Evolutionary conservation across 1,140 invertebrate species (phyloP).

Genomic region (Drosophila repleta): DNA sequence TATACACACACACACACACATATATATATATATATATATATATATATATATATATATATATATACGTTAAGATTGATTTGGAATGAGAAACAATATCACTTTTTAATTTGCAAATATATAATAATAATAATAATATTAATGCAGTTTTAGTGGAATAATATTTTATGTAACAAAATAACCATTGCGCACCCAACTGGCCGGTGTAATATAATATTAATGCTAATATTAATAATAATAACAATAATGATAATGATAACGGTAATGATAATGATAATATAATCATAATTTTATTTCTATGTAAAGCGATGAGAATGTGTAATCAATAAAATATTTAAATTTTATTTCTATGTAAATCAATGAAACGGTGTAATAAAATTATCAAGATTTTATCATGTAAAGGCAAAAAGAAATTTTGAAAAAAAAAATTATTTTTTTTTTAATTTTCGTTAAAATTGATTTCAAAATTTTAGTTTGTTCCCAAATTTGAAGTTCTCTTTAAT

Average conservation of each 20-base stretch:
- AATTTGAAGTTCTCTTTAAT: background rate
- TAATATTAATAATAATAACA: slow-evolving; percentile 33
- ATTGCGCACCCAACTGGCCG: slow-evolving; percentile 18
- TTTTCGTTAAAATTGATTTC: background rate
- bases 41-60: slow-evolving; percentile 6
- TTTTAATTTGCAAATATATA: slow-evolving; percentile 53
- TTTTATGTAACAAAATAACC: slow-evolving; percentile 31
- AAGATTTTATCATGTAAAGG: background rate
- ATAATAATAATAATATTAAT: no score
- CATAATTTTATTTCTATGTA: slow-evolving; percentile 38
- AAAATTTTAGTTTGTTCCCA: background rate
- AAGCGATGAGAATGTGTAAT: slow-evolving; percentile 30
- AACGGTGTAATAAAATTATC: slow-evolving; percentile 2
- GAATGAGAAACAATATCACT: slow-evolving; percentile 16
- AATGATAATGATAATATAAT: slow-evolving; percentile 31
- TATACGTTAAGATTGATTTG: slow-evolving; percentile 18
- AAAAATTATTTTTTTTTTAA: background rate
- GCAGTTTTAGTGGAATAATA: slow-evolving; percentile 45
- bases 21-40: slow-evolving; percentile 15
- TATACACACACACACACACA: background rate
- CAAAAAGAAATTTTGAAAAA: background rate
- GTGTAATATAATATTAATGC: slow-evolving; percentile 47
- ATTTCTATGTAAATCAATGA: slow-evolving; percentile 25
- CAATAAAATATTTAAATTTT: slow-evolving; percentile 23
- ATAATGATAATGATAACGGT: slow-evolving; percentile 24